Conservation (phyloP, 2,113 vertebrate species). For the Craseonycteris thonglongyai region DNA sequence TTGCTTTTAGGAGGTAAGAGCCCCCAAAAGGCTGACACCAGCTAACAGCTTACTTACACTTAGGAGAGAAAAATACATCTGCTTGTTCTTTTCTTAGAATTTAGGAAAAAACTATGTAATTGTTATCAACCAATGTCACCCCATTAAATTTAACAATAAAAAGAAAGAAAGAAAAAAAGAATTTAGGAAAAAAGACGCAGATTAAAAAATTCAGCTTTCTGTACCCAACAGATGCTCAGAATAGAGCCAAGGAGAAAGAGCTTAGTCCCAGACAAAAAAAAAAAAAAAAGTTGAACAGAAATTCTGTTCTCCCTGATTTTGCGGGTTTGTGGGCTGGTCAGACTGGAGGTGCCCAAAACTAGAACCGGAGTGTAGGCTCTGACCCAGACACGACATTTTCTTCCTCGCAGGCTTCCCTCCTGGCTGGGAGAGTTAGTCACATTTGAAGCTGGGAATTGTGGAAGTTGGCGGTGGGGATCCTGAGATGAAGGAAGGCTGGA, state of each 20-base stretch:
- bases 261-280: neutral
- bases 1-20: neutral
- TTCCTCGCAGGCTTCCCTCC: neutral
- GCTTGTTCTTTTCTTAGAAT: conserved; percentile 11
- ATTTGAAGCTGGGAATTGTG: neutral
- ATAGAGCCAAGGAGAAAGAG: neutral
- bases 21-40: neutral
- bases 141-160: too few relatives aligned
- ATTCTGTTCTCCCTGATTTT: neutral
- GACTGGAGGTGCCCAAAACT: neutral
- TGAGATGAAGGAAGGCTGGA: neutral
- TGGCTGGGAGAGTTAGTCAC: neutral
- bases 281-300: neutral
- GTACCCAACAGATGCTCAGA: neutral
- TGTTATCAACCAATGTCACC: too few relatives aligned
- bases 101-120: neutral
- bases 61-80: neutral
- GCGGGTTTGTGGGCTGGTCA: neutral
- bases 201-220: neutral
- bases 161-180: neutral
- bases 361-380: neutral
- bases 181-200: neutral
- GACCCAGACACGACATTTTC: neutral
- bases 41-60: neutral
- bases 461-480: neutral